A percentile compares a stretch with the other conserved stretches of the same genome.
phyloP scores from a whole-genome alignment of 1,140 invertebrate genomes.

The Drosophila trapezifrons region DNA sequence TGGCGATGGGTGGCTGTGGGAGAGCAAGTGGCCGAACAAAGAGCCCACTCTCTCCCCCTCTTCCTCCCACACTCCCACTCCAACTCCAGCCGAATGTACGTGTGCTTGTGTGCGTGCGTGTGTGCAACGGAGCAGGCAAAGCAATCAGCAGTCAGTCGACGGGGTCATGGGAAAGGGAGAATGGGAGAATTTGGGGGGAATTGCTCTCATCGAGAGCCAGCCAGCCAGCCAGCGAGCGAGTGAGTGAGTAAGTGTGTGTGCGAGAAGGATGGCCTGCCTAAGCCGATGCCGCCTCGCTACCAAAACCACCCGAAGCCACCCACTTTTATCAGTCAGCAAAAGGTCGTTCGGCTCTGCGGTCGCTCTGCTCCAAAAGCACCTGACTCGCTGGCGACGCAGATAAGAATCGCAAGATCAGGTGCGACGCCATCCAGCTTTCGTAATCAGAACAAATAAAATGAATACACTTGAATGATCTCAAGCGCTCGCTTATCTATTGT shows the following conservation, averaged over 20 bases:
- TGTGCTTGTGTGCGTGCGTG: slow-evolving; percentile 33
- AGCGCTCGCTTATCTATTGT: background rate
- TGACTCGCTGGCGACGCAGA: slow-evolving; percentile 48
- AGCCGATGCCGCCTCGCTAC: slow-evolving; percentile 63
- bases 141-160: slow-evolving; percentile 75
- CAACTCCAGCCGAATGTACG: slow-evolving; percentile 8
- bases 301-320: slow-evolving; percentile 61
- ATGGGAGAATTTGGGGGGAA: slow-evolving; percentile 51
- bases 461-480: slow-evolving; percentile 13
- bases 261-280: slow-evolving; percentile 39
- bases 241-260: slow-evolving; percentile 8
- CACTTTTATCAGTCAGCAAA: slow-evolving; percentile 79
- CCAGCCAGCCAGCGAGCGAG: slow-evolving; percentile 16
- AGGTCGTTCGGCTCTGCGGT: slow-evolving; percentile 74
- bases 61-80: slow-evolving; percentile 24
- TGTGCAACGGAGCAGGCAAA: slow-evolving; percentile 75
- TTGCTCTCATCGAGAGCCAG: slow-evolving; percentile 35
- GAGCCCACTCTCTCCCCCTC: slow-evolving; percentile 46
- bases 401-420: slow-evolving; percentile 62
- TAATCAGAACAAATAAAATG: slow-evolving; percentile 8
- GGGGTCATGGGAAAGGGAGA: slow-evolving; percentile 45
- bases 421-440: slow-evolving; percentile 10
- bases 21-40: slow-evolving; percentile 56
- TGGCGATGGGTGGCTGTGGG: slow-evolving; percentile 17
- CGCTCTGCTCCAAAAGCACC: slow-evolving; percentile 56